A percentile compares a stretch with the other conserved stretches of the same genome.
Conservation (phyloP, 2,797 vertebrate genomes). For the Onychomys leucogaster region DNA sequence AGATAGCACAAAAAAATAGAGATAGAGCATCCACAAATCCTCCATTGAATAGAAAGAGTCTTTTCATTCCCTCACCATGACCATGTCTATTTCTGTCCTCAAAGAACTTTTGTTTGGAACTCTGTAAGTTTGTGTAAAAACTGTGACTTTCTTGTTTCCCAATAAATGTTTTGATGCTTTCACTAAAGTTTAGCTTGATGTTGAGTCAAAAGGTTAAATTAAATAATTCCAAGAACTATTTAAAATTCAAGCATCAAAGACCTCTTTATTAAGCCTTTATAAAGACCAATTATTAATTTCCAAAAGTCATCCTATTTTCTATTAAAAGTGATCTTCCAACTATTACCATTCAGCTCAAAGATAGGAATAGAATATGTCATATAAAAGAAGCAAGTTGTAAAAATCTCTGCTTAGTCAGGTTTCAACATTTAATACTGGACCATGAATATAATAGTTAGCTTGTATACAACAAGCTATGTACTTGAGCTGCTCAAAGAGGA, state of each 20-base stretch:
- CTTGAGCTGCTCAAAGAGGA: background rate
- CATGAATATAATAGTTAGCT: background rate
- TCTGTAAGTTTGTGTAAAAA: background rate
- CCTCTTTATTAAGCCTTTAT: background rate
- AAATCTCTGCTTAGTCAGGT: background rate
- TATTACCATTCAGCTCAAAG: background rate
- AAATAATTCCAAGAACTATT: background rate
- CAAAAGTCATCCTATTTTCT: background rate
- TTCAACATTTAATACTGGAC: background rate
- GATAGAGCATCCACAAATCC: background rate
- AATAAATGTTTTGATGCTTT: conserved; percentile 35
- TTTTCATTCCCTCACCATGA: background rate
- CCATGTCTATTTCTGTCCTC: background rate
- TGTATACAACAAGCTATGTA: background rate
- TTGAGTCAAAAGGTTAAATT: background rate
- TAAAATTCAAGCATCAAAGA: background rate
- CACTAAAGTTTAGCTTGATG: background rate
- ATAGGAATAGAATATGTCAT: background rate
- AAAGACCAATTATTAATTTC: background rate
- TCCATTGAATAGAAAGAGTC: background rate
- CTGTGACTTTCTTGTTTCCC: background rate
- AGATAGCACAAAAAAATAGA: background rate
- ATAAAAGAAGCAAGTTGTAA: background rate
- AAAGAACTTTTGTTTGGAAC: background rate
- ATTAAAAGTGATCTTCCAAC: background rate